A percentile compares a stretch with the other conserved stretches of the same genome.
phyloP scores from a whole-genome alignment of 2,888 invertebrate species.

The Metellina segmentata region DNA sequence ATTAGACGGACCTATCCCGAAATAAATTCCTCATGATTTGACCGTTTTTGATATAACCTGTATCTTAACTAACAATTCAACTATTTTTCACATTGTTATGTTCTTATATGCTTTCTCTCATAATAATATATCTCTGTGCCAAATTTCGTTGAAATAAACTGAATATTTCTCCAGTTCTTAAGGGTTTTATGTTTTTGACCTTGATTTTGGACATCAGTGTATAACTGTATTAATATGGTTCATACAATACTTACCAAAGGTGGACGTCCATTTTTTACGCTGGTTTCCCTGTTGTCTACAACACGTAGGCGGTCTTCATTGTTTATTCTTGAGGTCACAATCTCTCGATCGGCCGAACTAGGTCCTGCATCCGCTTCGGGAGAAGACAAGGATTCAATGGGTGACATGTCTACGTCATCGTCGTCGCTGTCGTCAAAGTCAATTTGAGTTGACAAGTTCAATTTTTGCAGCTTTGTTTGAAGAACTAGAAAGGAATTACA shows the following conservation, averaged over 20 bases:
- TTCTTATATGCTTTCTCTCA: too few species aligned
- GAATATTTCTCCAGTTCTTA: too few species aligned
- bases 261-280: conserved; percentile 45
- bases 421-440: conserved; percentile 75
- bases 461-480: conserved; percentile 63
- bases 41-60: too few species aligned
- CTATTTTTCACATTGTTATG: too few species aligned
- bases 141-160: too few species aligned
- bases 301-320: conserved; percentile 18
- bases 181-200: too few species aligned
- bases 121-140: too few species aligned
- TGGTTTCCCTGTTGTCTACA: conserved; percentile 1
- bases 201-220: too few species aligned
- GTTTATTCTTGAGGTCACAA: background rate
- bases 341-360: conserved; percentile 22
- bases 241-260: conserved; percentile 45
- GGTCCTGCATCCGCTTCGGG: conserved; percentile 42
- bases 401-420: conserved; percentile 63
- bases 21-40: too few species aligned
- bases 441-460: conserved; percentile 66
- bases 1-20: too few species aligned
- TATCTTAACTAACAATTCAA: too few species aligned
- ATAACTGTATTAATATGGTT: too few species aligned
- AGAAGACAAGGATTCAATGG: conserved; percentile 53
- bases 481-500: conserved; percentile 33